These are phyloP conservation scores for Xestia c-nigrum DNA, from an alignment of 2,888 invertebrate species.

Conservation along the genomic window DNA sequence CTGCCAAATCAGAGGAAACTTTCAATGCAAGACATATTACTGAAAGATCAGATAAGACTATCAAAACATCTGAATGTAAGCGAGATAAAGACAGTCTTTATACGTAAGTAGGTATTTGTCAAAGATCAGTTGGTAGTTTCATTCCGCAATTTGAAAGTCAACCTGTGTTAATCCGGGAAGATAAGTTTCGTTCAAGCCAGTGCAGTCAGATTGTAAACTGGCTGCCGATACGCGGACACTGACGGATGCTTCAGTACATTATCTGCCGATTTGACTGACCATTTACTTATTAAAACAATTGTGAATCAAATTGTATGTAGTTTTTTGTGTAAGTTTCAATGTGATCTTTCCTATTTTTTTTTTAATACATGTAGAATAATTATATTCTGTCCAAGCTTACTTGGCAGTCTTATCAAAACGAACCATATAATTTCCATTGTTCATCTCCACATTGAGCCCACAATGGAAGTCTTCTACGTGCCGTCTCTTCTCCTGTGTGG, in stretches of 20 bases:
- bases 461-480: constrained; percentile 78
- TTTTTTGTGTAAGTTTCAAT: no score
- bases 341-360: no score
- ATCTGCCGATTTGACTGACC: background rate
- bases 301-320: background rate
- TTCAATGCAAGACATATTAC: background rate
- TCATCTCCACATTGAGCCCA: constrained; percentile 48
- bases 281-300: background rate
- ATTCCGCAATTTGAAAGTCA: background rate
- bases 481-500: constrained; percentile 74
- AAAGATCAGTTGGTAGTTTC: background rate
- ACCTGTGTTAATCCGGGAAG: background rate
- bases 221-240: background rate
- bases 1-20: constrained; percentile 39
- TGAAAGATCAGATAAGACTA: background rate
- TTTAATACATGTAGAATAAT: no score
- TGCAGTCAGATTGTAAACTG: background rate
- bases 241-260: no score
- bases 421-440: constrained; percentile 64
- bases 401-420: constrained; percentile 37
- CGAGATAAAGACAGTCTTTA: background rate
- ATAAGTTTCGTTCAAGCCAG: background rate
- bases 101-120: background rate
- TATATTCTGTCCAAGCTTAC: background rate
- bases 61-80: background rate